Evolutionary conservation across 2,888 invertebrate genomes (phyloP).

Genomic region (Drosophila multiciliata): DNA sequence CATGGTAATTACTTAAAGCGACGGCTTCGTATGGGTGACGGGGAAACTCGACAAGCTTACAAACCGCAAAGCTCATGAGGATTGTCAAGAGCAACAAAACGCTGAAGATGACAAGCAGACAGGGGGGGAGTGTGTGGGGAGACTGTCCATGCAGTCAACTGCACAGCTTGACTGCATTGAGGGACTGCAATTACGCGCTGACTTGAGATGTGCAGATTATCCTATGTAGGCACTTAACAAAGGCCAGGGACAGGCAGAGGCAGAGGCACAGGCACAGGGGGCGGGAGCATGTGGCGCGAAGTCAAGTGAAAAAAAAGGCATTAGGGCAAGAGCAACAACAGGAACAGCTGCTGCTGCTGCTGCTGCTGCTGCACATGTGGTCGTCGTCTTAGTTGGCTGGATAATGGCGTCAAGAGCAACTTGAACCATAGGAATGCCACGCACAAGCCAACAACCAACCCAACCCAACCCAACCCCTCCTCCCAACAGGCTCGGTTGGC

Average conservation of each 20-base stretch:
- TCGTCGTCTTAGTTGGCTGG: conserved; percentile 47
- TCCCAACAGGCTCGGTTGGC: neutral
- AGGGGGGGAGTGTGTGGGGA: neutral
- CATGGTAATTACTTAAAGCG: conserved; percentile 75
- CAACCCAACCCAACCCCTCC: neutral
- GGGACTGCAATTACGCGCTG: conserved; percentile 70
- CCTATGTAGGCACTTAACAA: conserved; percentile 79
- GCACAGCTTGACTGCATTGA: conserved; percentile 63
- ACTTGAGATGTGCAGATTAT: conserved; percentile 79
- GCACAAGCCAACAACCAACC: neutral
- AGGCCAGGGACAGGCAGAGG: conserved; percentile 22
- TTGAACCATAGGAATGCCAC: conserved; percentile 38
- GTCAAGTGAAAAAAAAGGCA: conserved; percentile 67
- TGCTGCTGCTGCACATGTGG: conserved; percentile 50
- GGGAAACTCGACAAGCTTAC: conserved; percentile 44
- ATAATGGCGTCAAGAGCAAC: conserved; percentile 57
- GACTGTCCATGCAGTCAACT: conserved; percentile 52
- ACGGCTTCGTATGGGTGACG: conserved; percentile 29
- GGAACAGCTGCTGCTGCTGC: conserved; percentile 20
- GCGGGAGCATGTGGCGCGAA: conserved; percentile 38
- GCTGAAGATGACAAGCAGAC: conserved; percentile 39
- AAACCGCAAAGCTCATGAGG: conserved; percentile 45
- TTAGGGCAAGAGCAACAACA: conserved; percentile 53
- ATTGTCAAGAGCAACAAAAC: conserved; percentile 52
- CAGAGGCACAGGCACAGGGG: too few species aligned